phyloP scores from a whole-genome alignment of 1,140 invertebrate species.

The Drosophila teissieri region DNA sequence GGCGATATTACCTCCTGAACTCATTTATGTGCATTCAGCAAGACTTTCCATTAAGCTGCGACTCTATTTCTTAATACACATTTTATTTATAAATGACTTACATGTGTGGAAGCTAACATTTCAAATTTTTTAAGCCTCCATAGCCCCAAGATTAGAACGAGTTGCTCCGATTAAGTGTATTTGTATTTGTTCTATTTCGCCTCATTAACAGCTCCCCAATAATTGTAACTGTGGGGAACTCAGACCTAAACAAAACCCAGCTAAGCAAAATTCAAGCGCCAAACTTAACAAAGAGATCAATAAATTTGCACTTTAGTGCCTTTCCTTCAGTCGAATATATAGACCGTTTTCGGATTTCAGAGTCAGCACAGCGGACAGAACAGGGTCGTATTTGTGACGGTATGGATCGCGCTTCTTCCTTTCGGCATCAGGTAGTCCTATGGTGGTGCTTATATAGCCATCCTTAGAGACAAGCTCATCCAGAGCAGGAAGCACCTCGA shows the following conservation, averaged over 20 bases:
- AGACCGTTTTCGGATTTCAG: conserved; percentile 79
- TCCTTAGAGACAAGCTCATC: conserved; percentile 70
- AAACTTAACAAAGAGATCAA: conserved; percentile 2
- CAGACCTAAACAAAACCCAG: neutral
- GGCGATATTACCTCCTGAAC: neutral
- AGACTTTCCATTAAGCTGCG: conserved; percentile 1
- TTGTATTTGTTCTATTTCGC: conserved; percentile 1
- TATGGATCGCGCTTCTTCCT: conserved; percentile 26
- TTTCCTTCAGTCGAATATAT: conserved; percentile 59
- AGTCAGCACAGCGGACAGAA: conserved; percentile 70
- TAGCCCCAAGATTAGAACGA: neutral
- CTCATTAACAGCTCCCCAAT: conserved; percentile 20
- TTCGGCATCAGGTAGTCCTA: conserved; percentile 44
- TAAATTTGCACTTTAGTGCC: neutral
- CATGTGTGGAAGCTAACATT: too few species aligned
- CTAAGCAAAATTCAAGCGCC: neutral
- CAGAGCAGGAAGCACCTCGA: conserved; percentile 71
- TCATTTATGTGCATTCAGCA: neutral
- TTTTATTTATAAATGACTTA: too few species aligned
- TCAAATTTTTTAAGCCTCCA: too few species aligned
- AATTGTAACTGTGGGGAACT: conserved; percentile 11
- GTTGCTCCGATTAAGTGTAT: conserved; percentile 8
- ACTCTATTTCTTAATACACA: too few species aligned
- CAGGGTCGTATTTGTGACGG: conserved; percentile 76
- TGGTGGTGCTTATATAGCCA: conserved; percentile 64